Evolutionary conservation across 2,797 vertebrate genomes (phyloP).

Genomic region (Dermochelys coriacea): DNA sequence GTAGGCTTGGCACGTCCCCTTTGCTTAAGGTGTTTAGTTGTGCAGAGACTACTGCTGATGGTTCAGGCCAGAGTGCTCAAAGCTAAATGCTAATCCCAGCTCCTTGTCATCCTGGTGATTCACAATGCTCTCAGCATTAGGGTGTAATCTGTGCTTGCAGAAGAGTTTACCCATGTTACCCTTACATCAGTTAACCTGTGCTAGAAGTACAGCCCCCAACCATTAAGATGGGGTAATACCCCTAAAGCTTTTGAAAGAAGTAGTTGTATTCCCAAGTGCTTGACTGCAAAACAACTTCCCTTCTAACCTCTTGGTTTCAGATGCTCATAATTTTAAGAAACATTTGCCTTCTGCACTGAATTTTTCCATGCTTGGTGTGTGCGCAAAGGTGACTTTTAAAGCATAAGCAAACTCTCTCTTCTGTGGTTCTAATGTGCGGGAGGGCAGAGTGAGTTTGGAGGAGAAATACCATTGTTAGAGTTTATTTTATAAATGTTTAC

Average conservation of each 20-base stretch:
- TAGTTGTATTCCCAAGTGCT: background rate
- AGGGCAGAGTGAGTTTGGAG: no score
- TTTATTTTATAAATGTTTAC: no score
- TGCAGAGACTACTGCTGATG: no score
- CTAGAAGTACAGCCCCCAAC: background rate
- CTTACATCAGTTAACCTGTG: background rate
- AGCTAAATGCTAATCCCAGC: accelerated
- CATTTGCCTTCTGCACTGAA: accelerated
- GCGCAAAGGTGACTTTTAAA: background rate
- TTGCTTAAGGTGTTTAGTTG: background rate
- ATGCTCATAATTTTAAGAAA: background rate
- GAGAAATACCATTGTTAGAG: no score
- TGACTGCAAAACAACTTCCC: accelerated
- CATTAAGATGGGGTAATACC: background rate
- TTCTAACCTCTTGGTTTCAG: accelerated
- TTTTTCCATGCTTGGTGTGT: accelerated
- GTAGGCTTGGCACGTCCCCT: background rate
- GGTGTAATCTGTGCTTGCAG: accelerated
- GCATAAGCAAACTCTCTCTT: accelerated
- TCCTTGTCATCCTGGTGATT: accelerated
- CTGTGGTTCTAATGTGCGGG: background rate
- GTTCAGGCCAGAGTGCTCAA: background rate
- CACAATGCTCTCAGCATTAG: no score
- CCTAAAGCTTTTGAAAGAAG: background rate
- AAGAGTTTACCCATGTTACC: accelerated